phyloP scores from a whole-genome alignment of 2,797 vertebrate genomes.

The Syngnathus rostellatus region DNA sequence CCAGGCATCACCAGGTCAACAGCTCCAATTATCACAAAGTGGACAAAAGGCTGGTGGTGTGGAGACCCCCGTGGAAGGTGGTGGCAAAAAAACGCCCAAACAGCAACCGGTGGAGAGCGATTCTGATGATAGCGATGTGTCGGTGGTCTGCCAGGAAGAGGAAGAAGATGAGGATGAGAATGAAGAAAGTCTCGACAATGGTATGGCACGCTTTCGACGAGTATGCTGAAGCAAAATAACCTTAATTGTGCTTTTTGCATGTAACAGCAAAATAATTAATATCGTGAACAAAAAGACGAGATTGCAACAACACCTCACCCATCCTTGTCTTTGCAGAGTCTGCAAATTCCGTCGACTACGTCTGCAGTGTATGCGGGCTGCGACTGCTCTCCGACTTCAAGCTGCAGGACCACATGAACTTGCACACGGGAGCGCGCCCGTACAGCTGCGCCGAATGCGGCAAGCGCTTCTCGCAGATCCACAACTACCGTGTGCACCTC shows the following conservation, averaged over 20 bases:
- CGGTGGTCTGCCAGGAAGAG: constrained; percentile 44
- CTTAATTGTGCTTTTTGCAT: no score
- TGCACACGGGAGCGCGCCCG: constrained; percentile 66
- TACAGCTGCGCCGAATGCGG: constrained; percentile 70
- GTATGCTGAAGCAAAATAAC: background rate
- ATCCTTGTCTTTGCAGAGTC: constrained; percentile 19
- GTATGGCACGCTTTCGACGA: constrained; percentile 23
- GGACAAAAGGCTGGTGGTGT: background rate
- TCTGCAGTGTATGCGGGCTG: constrained; percentile 61
- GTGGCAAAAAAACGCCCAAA: background rate
- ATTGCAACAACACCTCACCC: background rate
- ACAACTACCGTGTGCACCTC: constrained; percentile 67
- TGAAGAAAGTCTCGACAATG: constrained; percentile 34
- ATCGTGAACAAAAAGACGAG: background rate
- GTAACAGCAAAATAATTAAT: background rate
- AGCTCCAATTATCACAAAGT: background rate
- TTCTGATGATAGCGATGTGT: constrained; percentile 59
- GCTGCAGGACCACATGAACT: constrained; percentile 69
- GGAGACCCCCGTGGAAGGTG: background rate
- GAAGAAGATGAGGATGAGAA: constrained; percentile 41
- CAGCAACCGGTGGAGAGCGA: constrained; percentile 19
- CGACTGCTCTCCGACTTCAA: constrained; percentile 58
- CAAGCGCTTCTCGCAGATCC: constrained; percentile 70
- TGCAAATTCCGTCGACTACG: constrained; percentile 30
- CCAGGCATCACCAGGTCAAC: background rate